phyloP scores from a whole-genome alignment of 2,797 vertebrate species.

The Poeciliopsis turneri region DNA sequence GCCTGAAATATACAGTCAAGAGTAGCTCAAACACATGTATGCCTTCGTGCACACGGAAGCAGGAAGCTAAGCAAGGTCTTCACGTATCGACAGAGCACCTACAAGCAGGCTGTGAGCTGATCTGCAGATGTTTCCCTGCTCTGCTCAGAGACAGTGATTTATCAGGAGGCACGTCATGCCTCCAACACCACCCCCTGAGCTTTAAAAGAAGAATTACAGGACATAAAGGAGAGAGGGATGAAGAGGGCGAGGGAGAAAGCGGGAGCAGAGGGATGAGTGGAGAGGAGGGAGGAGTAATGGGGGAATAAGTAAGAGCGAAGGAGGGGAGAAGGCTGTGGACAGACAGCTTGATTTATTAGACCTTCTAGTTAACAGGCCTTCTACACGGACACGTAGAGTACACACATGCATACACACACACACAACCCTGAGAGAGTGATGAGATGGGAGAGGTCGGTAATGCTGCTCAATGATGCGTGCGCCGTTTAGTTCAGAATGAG shows the following conservation, averaged over 20 bases:
- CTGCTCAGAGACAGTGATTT: conserved; percentile 66
- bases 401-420: conserved; percentile 24
- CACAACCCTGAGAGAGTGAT: conserved; percentile 59
- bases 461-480: conserved; percentile 97
- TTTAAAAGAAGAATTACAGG: conserved; percentile 72
- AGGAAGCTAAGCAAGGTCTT: conserved; percentile 19
- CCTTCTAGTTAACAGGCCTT: conserved; percentile 93
- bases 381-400: conserved; percentile 84
- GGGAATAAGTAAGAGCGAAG: conserved; percentile 69
- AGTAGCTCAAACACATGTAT: conserved; percentile 44
- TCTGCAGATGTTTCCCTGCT: conserved; percentile 59
- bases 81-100: conserved; percentile 16
- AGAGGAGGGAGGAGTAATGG: conserved; percentile 32
- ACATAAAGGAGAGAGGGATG: conserved; percentile 59
- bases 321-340: conserved; percentile 72
- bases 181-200: conserved; percentile 66
- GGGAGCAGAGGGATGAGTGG: conserved; percentile 45
- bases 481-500: conserved; percentile 97
- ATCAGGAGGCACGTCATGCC: conserved; percentile 64
- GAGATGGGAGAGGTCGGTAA: conserved; percentile 82
- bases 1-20: conserved; percentile 30
- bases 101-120: conserved; percentile 45
- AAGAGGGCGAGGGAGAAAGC: conserved; percentile 29
- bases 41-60: conserved; percentile 24
- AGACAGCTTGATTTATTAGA: conserved; percentile 97